Base-by-base conservation (phyloP, 1,140 invertebrate genomes). In the Diprion similis region DNA sequence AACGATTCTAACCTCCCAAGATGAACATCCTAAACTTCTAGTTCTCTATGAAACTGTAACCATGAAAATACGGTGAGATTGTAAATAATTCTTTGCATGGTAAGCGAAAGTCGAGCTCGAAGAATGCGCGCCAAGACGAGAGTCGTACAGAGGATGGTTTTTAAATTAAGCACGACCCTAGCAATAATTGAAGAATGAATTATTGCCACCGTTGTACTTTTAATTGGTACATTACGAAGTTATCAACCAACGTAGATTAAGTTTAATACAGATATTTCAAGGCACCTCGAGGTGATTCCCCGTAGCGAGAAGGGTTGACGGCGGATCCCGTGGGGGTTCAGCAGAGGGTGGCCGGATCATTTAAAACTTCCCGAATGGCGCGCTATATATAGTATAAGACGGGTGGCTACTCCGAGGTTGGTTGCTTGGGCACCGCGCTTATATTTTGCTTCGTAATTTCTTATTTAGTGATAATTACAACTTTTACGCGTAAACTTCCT, bases 381-480 rank as follows among this genome's bases (percentile, higher is more conserved):
- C 7, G 24, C 51, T 59, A 59, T 59, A 59, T 59, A 59, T 59
- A 59, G 24, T 37, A 59, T 37, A 37, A 59, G 51, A 13, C n/a
- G 11, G 51, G 51, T 17, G 51, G 24, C 24, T 37, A 37, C 24
- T 37, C 24, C n/a, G 51, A 59, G 51, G 11, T 59, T 59, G 51
- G 11, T 59, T 59, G n/a, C 51, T 59, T 59, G 6, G 51, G 6
- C 4, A 8, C 51, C n/a, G 51, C 51, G 51, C n/a, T 59, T 59
- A 59, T 59, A 59, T 59, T 59, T 59, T 59, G 51, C 51, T 59
- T 70, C 15, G 70, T 72, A 73, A 59, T 75, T 78, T 75, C 75
- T 80, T 80, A 80, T 81, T 81, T 79, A 76, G 46, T 75, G 75
- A 79, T 81, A 81, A 79, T 81, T 81, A 81, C 77, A 70, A 81